Evolutionary conservation across 2,888 invertebrate species (phyloP).

Genomic region (Tetheella fluctuosa): DNA sequence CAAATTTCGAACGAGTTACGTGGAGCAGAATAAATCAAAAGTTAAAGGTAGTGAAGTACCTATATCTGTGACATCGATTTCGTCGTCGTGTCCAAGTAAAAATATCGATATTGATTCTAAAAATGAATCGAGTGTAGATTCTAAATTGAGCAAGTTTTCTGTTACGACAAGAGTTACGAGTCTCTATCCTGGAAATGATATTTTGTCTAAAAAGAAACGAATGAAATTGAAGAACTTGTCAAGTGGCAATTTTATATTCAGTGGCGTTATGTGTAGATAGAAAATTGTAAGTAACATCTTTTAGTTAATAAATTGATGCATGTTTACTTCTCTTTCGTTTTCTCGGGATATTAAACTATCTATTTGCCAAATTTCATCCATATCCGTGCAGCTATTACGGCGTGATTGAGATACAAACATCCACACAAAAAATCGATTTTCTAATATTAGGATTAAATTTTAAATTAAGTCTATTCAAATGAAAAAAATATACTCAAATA

Average conservation of each 20-base stretch:
- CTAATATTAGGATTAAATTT: too few species aligned
- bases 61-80: conserved; percentile 31
- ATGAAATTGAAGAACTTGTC: background rate
- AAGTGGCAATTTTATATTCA: background rate
- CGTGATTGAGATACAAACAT: too few species aligned
- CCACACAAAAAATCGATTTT: too few species aligned
- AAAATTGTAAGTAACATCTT: background rate
- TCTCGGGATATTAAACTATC: too few species aligned
- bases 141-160: conserved; percentile 43
- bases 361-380: too few species aligned
- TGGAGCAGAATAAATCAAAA: conserved; percentile 23
- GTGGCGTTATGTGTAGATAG: background rate
- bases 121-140: conserved; percentile 20
- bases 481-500: too few species aligned
- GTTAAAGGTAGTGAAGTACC: conserved; percentile 12
- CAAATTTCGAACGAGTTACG: conserved; percentile 33
- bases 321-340: too few species aligned
- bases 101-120: conserved; percentile 16
- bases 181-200: conserved; percentile 53
- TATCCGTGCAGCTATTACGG: too few species aligned
- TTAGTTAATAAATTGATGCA: background rate
- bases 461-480: too few species aligned
- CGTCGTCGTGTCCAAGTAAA: conserved; percentile 36
- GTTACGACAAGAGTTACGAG: conserved; percentile 46
- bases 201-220: conserved; percentile 35